Percentiles rank a stretch among this genome's conserved stretches.
phyloP scores from a whole-genome alignment of 1,140 invertebrate species.

The Neodiprion virginianus region DNA sequence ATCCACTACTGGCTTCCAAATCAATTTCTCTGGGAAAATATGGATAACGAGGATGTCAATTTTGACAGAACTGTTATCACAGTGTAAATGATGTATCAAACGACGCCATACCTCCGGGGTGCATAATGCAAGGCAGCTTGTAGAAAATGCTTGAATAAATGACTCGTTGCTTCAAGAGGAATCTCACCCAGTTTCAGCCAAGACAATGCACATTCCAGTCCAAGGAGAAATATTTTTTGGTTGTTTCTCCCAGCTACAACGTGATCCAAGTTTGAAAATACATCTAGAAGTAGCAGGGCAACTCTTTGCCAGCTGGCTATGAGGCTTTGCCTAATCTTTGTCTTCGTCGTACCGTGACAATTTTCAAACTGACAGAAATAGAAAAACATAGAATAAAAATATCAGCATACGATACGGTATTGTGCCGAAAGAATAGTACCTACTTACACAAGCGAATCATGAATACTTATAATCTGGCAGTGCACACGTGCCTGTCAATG shows the following conservation, averaged over 20 bases:
- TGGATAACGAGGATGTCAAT: neutral
- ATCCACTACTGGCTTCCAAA: conserved; percentile 38
- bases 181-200: conserved; percentile 52
- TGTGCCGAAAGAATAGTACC: neutral
- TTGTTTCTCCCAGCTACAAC: conserved; percentile 29
- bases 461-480: neutral
- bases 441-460: conserved; percentile 8
- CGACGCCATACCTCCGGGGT: conserved; percentile 40
- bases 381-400: conserved; percentile 16
- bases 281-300: conserved; percentile 46
- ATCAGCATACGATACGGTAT: neutral
- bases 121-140: conserved; percentile 49
- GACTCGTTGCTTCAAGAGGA: conserved; percentile 44
- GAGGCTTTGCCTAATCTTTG: conserved; percentile 35
- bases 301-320: conserved; percentile 49
- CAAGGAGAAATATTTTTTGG: conserved; percentile 41
- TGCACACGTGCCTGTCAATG: no score
- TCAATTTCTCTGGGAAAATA: conserved; percentile 35
- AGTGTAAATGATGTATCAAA: neutral
- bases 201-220: conserved; percentile 47
- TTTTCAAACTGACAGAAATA: conserved; percentile 43
- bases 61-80: conserved; percentile 16
- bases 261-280: conserved; percentile 46
- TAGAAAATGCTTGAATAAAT: conserved; percentile 50
- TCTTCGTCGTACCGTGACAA: conserved; percentile 29